Percentiles rank a stretch among this genome's conserved stretches.
Conservation (phyloP, 2,797 vertebrate species). For the Cichlasoma orientale region DNA sequence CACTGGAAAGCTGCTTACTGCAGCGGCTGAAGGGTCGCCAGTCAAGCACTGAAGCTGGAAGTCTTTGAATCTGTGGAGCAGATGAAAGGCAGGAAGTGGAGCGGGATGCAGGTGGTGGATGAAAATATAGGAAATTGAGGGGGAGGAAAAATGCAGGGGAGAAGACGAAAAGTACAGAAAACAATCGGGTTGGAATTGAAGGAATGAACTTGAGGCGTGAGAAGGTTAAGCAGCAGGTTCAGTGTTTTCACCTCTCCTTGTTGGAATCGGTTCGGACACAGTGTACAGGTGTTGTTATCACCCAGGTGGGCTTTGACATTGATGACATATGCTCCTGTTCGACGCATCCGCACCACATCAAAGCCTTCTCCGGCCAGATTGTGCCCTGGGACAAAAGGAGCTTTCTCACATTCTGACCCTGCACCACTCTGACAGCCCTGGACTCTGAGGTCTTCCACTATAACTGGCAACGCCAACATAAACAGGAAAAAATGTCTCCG, state of each 20-base stretch:
- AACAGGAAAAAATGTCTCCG: constrained; percentile 19
- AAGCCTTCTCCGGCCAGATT: constrained; percentile 87
- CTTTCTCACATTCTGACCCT: constrained; percentile 76
- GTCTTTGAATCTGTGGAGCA: constrained; percentile 72
- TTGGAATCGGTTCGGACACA: constrained; percentile 82
- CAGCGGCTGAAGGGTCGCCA: constrained; percentile 82
- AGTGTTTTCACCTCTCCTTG: constrained; percentile 61
- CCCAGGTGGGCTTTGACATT: constrained; percentile 75
- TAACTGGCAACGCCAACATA: constrained; percentile 31
- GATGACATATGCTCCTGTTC: constrained; percentile 83
- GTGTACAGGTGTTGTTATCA: constrained; percentile 74
- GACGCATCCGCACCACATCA: constrained; percentile 85
- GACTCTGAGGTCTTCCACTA: constrained; percentile 31
- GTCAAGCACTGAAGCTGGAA: constrained; percentile 79
- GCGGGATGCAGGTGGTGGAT: neutral
- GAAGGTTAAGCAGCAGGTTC: neutral
- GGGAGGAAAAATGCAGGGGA: neutral
- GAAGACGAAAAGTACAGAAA: neutral
- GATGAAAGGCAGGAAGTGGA: constrained; percentile 10
- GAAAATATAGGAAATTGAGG: neutral
- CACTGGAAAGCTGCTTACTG: constrained; percentile 81
- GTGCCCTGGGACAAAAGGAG: constrained; percentile 83
- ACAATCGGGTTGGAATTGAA: neutral
- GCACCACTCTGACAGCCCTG: constrained; percentile 65
- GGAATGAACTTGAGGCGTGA: neutral